Conservation (phyloP, 2,888 invertebrate genomes). For the Didymodactylos carnosus region DNA sequence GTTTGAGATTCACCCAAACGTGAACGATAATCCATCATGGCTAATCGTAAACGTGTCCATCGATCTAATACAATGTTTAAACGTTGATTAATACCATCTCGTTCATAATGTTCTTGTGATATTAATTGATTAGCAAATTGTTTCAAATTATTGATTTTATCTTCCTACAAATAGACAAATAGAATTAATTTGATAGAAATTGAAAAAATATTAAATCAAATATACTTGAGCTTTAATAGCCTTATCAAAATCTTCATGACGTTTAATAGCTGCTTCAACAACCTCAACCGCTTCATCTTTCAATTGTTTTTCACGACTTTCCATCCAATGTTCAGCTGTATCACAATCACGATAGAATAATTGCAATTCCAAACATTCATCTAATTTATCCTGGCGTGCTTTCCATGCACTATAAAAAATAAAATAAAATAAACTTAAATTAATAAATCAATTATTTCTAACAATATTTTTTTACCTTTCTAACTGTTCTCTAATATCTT, state of each 20-base stretch:
- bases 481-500: conserved; percentile 55
- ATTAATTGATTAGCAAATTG: conserved; percentile 82
- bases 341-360: conserved; percentile 93
- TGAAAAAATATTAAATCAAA: conserved; percentile 35
- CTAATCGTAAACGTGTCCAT: conserved; percentile 73
- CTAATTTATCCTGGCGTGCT: conserved; percentile 74
- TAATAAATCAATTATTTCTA: conserved; percentile 1
- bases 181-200: conserved; percentile 3
- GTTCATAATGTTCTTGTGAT: conserved; percentile 79
- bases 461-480: neutral
- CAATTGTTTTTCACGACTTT: conserved; percentile 55
- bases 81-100: conserved; percentile 70
- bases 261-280: conserved; percentile 94
- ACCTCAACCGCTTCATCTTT: conserved; percentile 38
- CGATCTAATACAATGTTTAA: conserved; percentile 67
- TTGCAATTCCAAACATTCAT: conserved; percentile 90
- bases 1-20: conserved; percentile 73
- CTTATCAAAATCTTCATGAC: conserved; percentile 98
- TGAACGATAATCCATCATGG: conserved; percentile 85
- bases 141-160: conserved; percentile 85
- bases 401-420: conserved; percentile 68
- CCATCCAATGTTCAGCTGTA: conserved; percentile 99
- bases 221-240: conserved; percentile 69
- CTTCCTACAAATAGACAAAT: conserved; percentile 41
- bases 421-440: conserved; percentile 24